Base-by-base conservation (phyloP, 1,140 invertebrate species). In the Drosophila pruinosa region DNA sequence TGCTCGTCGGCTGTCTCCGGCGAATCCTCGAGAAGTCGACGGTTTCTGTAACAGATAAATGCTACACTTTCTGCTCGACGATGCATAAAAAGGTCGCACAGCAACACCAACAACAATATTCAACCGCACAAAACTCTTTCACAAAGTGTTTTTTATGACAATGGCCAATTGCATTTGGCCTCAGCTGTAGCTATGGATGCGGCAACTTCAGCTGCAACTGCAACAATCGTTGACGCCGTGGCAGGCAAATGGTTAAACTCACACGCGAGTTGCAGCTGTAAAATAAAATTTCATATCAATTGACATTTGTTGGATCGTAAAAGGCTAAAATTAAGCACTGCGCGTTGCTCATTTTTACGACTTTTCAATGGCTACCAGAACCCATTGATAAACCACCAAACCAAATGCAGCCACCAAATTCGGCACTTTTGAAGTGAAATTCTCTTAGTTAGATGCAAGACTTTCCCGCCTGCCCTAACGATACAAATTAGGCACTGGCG, bases 101-200 rank as follows among this genome's bases (percentile, higher is more conserved):
- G 52, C 65, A 59, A 36, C 59, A 41, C 19, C 36, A 52, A 64
- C 41, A 45, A 50, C 22, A 61, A 69, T 47, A 31, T 28, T 43
- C 52, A 75, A 75, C 67, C 57, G 31, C 59, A 77, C 62, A 69
- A 86, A 86, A 86, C 82, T 85, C 81, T 85, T 88, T 81, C 82
- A 86, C 78, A 88, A 88, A 86, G 82, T 86, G 83, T 86, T 82
- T 88, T 86, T 88, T 88, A 86, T 78, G 83, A 74, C 82, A 80
- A 88, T 86, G 70, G 81, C 82, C 81, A 86, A 86, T 86, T 71
- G 81, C 81, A 85, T 75, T 86, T 70, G 76, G 59, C 72, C 54
- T 59, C 63, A 59, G 75, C 79, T 64, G 59, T 26, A 39, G 28
- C 71, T 73, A 36, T 19, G 12, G 57, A 53, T 73, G 53, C 38